Evolutionary conservation across 2,888 invertebrate species (phyloP), one percentile per base, ranked within the genome.

Genomic region (Cheilosia variabilis): DNA sequence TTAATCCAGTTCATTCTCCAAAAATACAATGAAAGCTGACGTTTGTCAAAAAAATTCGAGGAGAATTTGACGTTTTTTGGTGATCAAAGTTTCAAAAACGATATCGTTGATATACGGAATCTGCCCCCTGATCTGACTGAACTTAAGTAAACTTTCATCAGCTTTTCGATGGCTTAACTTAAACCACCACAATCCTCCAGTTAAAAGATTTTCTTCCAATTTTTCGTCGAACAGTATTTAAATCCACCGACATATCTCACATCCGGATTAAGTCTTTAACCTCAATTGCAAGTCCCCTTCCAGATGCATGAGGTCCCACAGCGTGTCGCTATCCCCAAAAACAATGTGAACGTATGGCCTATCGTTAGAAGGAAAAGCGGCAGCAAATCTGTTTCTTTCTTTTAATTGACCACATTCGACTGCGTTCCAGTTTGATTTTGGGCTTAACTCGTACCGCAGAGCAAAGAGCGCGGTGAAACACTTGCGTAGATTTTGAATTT

Each of bases 401-500:
- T 55, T 71, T 69, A 82, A 82, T 77, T 69, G 53, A 79, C 65
- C 65, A 72, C 24, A 27, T 65, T 37, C 37, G 55, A 57, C 73
- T 43, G 66, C 79, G 73, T 79, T 83, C 68, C 73, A 73, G 55
- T 83, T 79, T 62, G 53, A 68, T 52, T 63, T 79, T 68, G 22
- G 65, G 50, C 24, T 52, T 52, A 52, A 27, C 52, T 52, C 24
- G 13, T 10, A 10, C 15, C n/a, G 41, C 55, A 47, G 13, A 17
- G 62, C 53, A 69, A 78, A 4, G 10, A 37, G 4, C 13, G 41
- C 73, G 58, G 71, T 10, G 45, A 72, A 68, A 81, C 76, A 81
- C 86, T 81, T 72, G 81, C 81, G 68, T 77, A 72, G 80, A 76
- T 86, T 86, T 77, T 81, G 72, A 77, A 80, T 86, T 81, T 86